These are phyloP conservation scores for Drosophila azteca DNA, from an alignment of 1,140 invertebrate genomes.

Conservation along the genomic window DNA sequence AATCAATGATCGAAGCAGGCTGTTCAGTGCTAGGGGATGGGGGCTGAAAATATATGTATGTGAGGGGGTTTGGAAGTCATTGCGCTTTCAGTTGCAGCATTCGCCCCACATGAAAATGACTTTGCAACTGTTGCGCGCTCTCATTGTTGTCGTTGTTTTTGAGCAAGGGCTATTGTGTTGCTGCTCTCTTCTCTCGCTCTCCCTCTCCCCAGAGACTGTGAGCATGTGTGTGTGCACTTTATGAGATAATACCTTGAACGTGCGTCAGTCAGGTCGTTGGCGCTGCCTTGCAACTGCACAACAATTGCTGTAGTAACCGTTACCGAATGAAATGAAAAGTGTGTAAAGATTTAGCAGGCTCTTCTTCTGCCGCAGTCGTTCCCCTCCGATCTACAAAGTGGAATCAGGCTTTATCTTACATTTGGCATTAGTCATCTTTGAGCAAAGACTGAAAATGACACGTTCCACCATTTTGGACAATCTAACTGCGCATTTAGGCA, in stretches of 20 bases:
- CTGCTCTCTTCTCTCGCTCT: slow-evolving; percentile 1
- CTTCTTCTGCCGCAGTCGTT: not conserved
- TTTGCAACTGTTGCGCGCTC: slow-evolving; percentile 69
- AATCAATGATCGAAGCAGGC: slow-evolving; percentile 36
- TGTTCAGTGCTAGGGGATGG: not conserved
- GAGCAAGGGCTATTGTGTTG: slow-evolving; percentile 54
- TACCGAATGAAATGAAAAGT: slow-evolving; percentile 69
- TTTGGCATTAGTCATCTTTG: slow-evolving; percentile 44
- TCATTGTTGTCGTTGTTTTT: slow-evolving; percentile 25
- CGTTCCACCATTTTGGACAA: slow-evolving; percentile 60
- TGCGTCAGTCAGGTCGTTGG: slow-evolving; percentile 77
- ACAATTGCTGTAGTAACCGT: slow-evolving; percentile 44
- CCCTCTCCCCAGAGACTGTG: not conserved
- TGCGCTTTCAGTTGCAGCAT: slow-evolving; percentile 47
- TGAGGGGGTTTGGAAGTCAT: slow-evolving; percentile 15
- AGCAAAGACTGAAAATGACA: slow-evolving; percentile 29
- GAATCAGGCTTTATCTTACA: slow-evolving; percentile 22
- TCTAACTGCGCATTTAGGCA: slow-evolving; percentile 70
- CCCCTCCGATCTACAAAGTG: not conserved
- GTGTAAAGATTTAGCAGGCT: slow-evolving; percentile 17
- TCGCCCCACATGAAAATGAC: slow-evolving; percentile 52
- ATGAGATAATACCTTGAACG: slow-evolving; percentile 83
- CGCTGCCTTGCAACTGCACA: slow-evolving; percentile 67
- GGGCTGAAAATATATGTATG: not conserved
- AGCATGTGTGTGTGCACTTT: slow-evolving; percentile 43